Base-by-base conservation (phyloP, 2,888 invertebrate genomes). In the Metalampra italica region DNA sequence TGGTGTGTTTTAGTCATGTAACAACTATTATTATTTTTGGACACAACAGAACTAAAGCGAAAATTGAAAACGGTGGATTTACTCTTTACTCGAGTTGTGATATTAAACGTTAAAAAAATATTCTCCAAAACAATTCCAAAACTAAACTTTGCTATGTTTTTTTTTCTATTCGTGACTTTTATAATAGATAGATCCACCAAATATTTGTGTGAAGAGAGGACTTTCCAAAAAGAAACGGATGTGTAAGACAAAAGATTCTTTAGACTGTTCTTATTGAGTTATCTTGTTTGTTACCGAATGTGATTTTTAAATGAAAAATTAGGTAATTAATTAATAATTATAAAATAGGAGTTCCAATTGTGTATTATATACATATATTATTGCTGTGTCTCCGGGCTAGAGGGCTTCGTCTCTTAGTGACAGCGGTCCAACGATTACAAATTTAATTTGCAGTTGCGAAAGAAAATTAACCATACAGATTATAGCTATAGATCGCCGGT, bases 281-380 rank as follows among this genome's bases (percentile, higher is more conserved):
- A 70, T 77, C 70, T 83, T 82, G 88, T 88, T 83, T 82, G 88
- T 88, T 87, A 88, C 88, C 87, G 78, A 84, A 74, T 87, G 87
- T 88, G 88, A 88, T 88, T 82, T 81, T 78, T 76, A 70, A 36
- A 76, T 71, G 68, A 68, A 68, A 69, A 69, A 68, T 84, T 89
- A 90, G 85, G 78, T 88, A 84, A 85, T 83, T 88, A 84, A 85
- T 83, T 83, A 86, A 84, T 84, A 80, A 79, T 83, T 82, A 22
- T 22, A 22, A 22, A 22, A 84, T 90, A 90, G 90, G 88, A 90
- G 89, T 82, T 89, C 87, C 89, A 90, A 89, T 88, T 88, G 85
- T 85, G 82, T 87, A 87, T 82, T 86, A 49, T 86, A 49, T 46
- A 42, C 43, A 49, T 49, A 52, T 51, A 45, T 36, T 47, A 47